phyloP scores from a whole-genome alignment of 1,140 invertebrate genomes.

The Phymastichus coffea region DNA sequence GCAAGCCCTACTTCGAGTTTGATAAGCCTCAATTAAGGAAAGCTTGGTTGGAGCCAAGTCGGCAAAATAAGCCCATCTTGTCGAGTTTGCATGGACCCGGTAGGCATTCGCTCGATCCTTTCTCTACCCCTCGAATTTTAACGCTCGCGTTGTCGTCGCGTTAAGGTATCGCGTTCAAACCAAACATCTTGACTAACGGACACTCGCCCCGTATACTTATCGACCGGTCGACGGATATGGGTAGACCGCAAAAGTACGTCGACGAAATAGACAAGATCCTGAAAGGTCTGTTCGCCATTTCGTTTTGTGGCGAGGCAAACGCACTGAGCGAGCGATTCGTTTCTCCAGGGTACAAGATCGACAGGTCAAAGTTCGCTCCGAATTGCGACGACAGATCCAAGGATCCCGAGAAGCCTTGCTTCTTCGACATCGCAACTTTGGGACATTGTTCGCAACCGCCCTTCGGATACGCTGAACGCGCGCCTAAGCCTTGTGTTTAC shows the following conservation, averaged over 20 bases:
- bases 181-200: slow-evolving; percentile 28
- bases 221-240: slow-evolving; percentile 8
- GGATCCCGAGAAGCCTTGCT: slow-evolving; percentile 34
- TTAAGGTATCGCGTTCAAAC: slow-evolving; percentile 39
- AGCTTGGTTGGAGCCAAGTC: slow-evolving; percentile 8
- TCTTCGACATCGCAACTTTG: slow-evolving; percentile 36
- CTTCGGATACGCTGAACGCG: slow-evolving; percentile 67
- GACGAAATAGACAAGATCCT: slow-evolving; percentile 30
- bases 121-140: neutral
- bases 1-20: slow-evolving; percentile 36
- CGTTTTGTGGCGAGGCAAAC: neutral
- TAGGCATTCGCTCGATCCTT: neutral
- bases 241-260: slow-evolving; percentile 29
- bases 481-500: slow-evolving; percentile 72
- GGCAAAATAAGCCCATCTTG: neutral
- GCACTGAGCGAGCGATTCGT: neutral
- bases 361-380: slow-evolving; percentile 28
- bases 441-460: slow-evolving; percentile 36
- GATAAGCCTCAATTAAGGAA: neutral
- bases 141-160: too few relatives aligned
- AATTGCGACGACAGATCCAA: slow-evolving; percentile 22
- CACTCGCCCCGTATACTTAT: slow-evolving; percentile 37
- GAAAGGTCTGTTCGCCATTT: slow-evolving; percentile 32
- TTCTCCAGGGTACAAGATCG: slow-evolving; percentile 35
- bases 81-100: slow-evolving; percentile 14